Evolutionary conservation across 2,797 vertebrate genomes (phyloP).

Genomic region (Malurus splendens): DNA sequence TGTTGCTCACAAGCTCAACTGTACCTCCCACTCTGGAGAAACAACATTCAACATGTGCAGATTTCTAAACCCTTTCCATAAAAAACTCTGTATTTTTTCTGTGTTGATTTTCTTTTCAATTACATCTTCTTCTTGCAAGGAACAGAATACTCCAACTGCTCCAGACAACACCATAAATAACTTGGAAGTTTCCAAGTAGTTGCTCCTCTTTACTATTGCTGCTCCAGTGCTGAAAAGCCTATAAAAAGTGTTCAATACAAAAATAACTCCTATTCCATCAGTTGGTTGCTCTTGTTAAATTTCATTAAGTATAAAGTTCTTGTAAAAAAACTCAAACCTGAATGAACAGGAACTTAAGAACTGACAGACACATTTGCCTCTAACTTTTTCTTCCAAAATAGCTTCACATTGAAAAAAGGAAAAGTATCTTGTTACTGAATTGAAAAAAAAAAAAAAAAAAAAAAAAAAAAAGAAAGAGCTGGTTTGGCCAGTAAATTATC

Average conservation of each 20-base stretch:
- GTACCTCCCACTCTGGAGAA: neutral
- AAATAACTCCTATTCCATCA: neutral
- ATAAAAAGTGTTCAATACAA: neutral
- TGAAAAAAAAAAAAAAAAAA: neutral
- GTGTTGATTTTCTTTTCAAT: neutral
- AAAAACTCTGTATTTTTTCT: neutral
- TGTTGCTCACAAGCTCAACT: neutral
- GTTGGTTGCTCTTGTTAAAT: neutral
- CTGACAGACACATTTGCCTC: neutral
- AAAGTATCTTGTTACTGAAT: neutral
- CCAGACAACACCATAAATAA: neutral
- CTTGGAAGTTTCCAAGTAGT: neutral
- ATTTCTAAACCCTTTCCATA: neutral
- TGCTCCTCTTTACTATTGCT: neutral
- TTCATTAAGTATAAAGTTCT: neutral
- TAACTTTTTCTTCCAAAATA: neutral
- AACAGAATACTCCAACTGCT: neutral
- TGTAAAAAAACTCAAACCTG: neutral
- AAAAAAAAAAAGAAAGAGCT: neutral
- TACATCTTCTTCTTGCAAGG: neutral
- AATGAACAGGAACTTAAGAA: neutral
- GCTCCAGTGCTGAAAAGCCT: neutral
- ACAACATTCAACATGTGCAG: neutral
- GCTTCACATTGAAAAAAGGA: neutral
- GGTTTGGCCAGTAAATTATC: neutral